Conservation (phyloP, 2,113 vertebrate species). For the Crotophaga sulcirostris region DNA sequence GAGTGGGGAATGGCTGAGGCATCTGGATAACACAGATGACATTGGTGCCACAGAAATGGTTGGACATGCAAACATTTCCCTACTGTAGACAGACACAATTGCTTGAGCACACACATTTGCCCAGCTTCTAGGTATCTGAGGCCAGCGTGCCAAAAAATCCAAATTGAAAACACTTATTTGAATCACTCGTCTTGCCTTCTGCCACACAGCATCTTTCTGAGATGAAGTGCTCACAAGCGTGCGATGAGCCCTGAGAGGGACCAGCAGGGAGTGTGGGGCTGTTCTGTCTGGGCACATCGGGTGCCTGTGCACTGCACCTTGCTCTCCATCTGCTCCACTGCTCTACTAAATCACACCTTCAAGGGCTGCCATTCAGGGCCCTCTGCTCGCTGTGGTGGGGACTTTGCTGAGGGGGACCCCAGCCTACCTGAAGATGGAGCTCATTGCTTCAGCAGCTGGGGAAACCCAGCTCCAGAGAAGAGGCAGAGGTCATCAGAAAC, state of each 20-base stretch:
- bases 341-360: background rate
- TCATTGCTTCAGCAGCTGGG: background rate
- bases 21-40: background rate
- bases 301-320: background rate
- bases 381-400: background rate
- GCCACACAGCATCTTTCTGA: background rate
- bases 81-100: background rate
- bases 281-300: background rate
- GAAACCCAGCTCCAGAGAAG: background rate
- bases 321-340: background rate
- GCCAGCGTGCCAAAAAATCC: background rate
- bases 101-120: rapidly evolving
- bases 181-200: background rate
- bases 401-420: background rate
- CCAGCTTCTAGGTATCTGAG: background rate
- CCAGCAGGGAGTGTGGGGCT: background rate
- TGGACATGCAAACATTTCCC: background rate
- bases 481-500: background rate
- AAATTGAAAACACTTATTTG: background rate
- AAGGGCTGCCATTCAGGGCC: background rate
- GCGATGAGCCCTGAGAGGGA: background rate
- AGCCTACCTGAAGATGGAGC: background rate
- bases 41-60: background rate
- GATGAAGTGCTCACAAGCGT: background rate
- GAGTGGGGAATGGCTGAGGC: background rate